These are phyloP conservation scores for Sarcophaga subvicina DNA, from an alignment of 2,888 invertebrate genomes.

Conservation along the genomic window DNA sequence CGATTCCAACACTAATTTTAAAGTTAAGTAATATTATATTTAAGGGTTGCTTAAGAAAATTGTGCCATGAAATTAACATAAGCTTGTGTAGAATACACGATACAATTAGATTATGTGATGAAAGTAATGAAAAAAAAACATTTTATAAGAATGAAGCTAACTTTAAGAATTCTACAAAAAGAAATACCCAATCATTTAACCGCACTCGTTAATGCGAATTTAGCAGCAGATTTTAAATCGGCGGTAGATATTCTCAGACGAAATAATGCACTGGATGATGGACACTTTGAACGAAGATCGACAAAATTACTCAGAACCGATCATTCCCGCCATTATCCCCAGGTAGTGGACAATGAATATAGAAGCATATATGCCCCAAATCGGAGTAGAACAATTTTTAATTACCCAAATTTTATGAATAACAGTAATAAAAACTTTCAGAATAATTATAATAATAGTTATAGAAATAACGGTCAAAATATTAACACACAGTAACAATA, in stretches of 20 bases:
- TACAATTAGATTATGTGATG: background rate
- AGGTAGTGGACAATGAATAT: background rate
- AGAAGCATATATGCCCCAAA: background rate
- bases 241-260: background rate
- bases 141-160: background rate
- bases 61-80: background rate
- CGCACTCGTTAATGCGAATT: background rate
- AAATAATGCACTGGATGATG: background rate
- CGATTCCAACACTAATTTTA: background rate
- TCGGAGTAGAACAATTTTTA: background rate
- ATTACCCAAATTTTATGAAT: background rate
- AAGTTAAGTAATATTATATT: constrained; percentile 13
- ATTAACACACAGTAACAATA: background rate
- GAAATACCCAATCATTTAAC: background rate
- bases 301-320: constrained; percentile 6
- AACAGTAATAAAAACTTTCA: background rate
- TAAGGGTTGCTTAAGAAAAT: background rate
- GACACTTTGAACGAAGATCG: background rate
- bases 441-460: background rate
- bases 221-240: background rate
- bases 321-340: background rate
- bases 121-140: background rate
- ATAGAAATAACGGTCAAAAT: background rate
- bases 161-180: background rate
- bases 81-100: background rate